phyloP scores from a whole-genome alignment of 2,888 invertebrate species.

The Oegoconia quadripuncta region DNA sequence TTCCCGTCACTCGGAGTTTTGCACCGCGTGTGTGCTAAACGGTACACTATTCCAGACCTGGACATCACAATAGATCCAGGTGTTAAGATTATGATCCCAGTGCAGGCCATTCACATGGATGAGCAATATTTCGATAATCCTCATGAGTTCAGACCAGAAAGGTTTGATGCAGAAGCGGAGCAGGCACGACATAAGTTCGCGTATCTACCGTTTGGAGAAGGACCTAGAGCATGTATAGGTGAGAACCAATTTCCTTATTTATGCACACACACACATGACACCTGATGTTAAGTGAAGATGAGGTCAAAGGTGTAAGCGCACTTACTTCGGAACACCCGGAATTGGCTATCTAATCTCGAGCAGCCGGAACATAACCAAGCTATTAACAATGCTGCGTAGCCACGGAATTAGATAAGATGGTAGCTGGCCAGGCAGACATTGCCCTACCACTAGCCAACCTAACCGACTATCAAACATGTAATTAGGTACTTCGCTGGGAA shows the following conservation, averaged over 20 bases:
- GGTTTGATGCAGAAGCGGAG: constrained; percentile 22
- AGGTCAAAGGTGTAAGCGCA: too few species aligned
- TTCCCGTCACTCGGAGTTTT: constrained; percentile 27
- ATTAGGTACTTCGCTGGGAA: too few species aligned
- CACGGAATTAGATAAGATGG: too few species aligned
- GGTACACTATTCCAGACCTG: constrained; percentile 28
- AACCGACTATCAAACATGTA: too few species aligned
- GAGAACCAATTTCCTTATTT: constrained; percentile 1
- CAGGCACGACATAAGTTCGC: constrained; percentile 20
- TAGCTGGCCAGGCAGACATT: too few species aligned
- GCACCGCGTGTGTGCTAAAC: constrained; percentile 21
- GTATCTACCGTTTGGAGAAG: constrained; percentile 32
- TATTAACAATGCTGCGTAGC: too few species aligned
- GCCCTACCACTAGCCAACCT: too few species aligned
- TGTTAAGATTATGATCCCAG: constrained; percentile 26
- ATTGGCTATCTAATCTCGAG: too few species aligned
- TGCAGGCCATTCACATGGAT: constrained; percentile 32
- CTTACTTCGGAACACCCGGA: too few species aligned
- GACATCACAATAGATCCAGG: constrained; percentile 29
- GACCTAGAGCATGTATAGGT: constrained; percentile 31
- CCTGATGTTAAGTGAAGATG: too few species aligned
- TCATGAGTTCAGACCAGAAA: constrained; percentile 30
- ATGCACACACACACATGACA: too few species aligned
- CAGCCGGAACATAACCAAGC: too few species aligned
- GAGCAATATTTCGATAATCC: constrained; percentile 30